phyloP scores from a whole-genome alignment of 2,888 invertebrate genomes.

The Dasypogon diadema region DNA sequence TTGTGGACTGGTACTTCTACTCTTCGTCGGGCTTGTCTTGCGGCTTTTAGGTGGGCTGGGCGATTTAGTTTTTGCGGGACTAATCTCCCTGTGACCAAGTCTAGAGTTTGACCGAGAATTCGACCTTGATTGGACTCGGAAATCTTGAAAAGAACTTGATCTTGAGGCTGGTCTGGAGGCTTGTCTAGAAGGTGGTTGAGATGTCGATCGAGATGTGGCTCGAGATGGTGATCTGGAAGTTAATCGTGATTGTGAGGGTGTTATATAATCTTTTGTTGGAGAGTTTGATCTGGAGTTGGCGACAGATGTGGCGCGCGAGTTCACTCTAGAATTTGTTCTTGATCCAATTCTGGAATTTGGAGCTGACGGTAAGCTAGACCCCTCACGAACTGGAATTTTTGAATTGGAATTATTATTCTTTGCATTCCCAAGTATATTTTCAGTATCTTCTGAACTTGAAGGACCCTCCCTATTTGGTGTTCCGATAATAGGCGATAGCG shows the following conservation, averaged over 20 bases:
- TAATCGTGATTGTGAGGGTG: conserved; percentile 58
- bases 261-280: conserved; percentile 61
- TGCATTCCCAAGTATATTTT: conserved; percentile 57
- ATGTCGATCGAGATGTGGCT: conserved; percentile 61
- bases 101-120: conserved; percentile 57
- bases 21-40: conserved; percentile 56
- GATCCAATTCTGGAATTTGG: conserved; percentile 58
- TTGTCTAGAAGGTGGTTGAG: conserved; percentile 58
- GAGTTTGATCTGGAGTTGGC: conserved; percentile 59
- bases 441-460: conserved; percentile 57
- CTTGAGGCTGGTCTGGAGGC: conserved; percentile 60
- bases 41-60: conserved; percentile 59
- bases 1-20: conserved; percentile 60
- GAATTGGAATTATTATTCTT: conserved; percentile 57
- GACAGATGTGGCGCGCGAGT: conserved; percentile 26
- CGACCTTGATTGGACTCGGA: conserved; percentile 58
- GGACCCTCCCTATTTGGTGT: conserved; percentile 67
- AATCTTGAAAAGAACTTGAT: conserved; percentile 56
- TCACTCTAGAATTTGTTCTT: conserved; percentile 52
- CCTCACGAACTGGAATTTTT: conserved; percentile 64
- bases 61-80: conserved; percentile 59
- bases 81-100: neutral
- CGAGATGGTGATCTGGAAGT: conserved; percentile 61
- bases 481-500: conserved; percentile 67
- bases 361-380: conserved; percentile 56